A percentile compares a stretch with the other conserved stretches of the same genome.
phyloP scores from a whole-genome alignment of 1,140 invertebrate species.

The Myzus persicae region DNA sequence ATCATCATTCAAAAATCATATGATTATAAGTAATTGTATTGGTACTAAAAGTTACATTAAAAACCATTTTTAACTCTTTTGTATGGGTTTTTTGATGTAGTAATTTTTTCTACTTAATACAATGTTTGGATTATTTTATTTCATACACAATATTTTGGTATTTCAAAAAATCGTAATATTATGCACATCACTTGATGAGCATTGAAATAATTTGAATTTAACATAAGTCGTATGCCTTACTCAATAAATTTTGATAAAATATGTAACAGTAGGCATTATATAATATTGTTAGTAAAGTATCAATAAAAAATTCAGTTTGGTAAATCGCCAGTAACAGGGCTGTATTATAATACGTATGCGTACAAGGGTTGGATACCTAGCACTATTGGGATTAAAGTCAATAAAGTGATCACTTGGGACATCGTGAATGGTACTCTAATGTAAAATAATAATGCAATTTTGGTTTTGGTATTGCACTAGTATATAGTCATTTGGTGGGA shows the following conservation, averaged over 20 bases:
- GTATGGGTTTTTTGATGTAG: neutral
- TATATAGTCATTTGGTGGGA: neutral
- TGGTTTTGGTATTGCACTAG: neutral
- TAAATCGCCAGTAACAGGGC: neutral
- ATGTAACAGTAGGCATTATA: neutral
- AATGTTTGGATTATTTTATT: neutral
- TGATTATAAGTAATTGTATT: neutral
- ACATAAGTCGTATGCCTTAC: neutral
- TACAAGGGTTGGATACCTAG: neutral
- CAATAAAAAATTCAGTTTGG: slow-evolving; percentile 12
- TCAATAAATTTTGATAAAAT: neutral
- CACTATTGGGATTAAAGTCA: slow-evolving; percentile 9
- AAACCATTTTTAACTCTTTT: too few relatives aligned
- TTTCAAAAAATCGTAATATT: neutral
- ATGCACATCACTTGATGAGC: neutral
- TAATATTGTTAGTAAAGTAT: neutral
- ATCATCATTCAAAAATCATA: neutral
- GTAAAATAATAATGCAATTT: slow-evolving; percentile 42
- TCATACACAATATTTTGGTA: neutral
- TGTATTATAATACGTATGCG: neutral
- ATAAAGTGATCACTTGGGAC: slow-evolving; percentile 53
- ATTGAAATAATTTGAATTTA: neutral
- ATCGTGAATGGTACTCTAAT: slow-evolving; percentile 1
- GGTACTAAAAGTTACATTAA: neutral
- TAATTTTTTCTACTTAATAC: neutral